Conservation (phyloP, 1,140 invertebrate genomes). For the Harlomillsia oculata region DNA sequence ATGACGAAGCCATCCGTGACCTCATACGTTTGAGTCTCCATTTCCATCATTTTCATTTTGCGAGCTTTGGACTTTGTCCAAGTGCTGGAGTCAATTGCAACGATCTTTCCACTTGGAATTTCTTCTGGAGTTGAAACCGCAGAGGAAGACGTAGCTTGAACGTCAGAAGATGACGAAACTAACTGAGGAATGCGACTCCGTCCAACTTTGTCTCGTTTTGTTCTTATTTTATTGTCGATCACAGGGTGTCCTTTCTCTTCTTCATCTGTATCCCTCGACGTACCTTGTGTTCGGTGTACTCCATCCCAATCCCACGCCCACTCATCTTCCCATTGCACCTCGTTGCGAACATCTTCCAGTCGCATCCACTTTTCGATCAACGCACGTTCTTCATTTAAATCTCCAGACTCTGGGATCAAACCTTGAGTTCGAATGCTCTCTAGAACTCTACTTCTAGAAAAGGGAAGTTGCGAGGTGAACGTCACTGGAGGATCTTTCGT, state of each 20-base stretch:
- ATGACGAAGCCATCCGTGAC: background rate
- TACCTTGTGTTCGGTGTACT: conserved; percentile 11
- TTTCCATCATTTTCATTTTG: conserved; percentile 10
- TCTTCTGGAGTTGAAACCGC: conserved; percentile 1
- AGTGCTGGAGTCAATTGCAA: conserved; percentile 31
- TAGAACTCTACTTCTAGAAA: too few relatives aligned
- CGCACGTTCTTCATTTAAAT: conserved; percentile 22
- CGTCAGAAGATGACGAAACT: too few relatives aligned
- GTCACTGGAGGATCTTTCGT: too few relatives aligned
- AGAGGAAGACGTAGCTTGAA: conserved; percentile 1
- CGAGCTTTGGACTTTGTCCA: conserved; percentile 32
- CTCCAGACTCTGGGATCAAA: too few relatives aligned
- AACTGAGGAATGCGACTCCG: too few relatives aligned
- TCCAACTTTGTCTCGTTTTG: too few relatives aligned
- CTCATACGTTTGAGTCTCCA: background rate
- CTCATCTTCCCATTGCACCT: conserved; percentile 30
- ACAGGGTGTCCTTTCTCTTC: too few relatives aligned
- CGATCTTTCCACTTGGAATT: background rate
- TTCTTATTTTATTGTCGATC: too few relatives aligned
- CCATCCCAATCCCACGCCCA: conserved; percentile 35
- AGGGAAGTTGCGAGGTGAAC: too few relatives aligned
- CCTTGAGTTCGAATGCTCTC: too few relatives aligned
- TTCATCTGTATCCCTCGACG: too few relatives aligned
- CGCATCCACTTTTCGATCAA: conserved; percentile 36
- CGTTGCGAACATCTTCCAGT: conserved; percentile 29